Percentiles rank a stretch among this genome's conserved stretches.
phyloP scores from a whole-genome alignment of 1,140 invertebrate species.

The Battus philenor region DNA sequence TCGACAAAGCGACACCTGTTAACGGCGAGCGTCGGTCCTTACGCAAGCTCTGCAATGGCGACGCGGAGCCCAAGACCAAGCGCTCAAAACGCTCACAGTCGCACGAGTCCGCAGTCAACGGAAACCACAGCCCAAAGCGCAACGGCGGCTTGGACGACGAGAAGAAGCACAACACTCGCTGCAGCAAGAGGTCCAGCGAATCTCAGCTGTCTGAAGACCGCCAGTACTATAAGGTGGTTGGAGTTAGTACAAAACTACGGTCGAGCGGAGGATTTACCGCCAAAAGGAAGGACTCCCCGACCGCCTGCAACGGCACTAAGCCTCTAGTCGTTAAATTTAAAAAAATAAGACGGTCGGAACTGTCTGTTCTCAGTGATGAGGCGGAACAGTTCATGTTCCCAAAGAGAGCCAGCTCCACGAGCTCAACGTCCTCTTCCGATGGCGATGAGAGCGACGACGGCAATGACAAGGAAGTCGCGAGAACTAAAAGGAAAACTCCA shows the following conservation, averaged over 20 bases:
- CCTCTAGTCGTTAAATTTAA: conserved; percentile 83
- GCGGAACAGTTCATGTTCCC: conserved; percentile 91
- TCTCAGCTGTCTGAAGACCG: conserved; percentile 76
- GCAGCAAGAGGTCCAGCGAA: conserved; percentile 76
- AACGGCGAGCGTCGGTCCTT: conserved; percentile 63
- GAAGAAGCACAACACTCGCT: conserved; percentile 48
- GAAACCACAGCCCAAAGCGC: conserved; percentile 42
- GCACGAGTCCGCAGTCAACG: conserved; percentile 44
- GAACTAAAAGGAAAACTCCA: conserved; percentile 38
- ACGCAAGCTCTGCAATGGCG: conserved; percentile 64
- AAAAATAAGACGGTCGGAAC: conserved; percentile 82
- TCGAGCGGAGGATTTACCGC: conserved; percentile 76
- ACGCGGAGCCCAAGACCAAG: conserved; percentile 40
- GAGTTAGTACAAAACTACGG: conserved; percentile 81
- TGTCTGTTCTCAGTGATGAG: conserved; percentile 85
- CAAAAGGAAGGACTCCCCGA: conserved; percentile 45
- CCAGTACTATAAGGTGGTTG: conserved; percentile 85
- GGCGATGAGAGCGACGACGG: conserved; percentile 71
- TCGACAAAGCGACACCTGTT: conserved; percentile 67
- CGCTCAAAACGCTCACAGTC: conserved; percentile 49
- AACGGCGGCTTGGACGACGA: conserved; percentile 53
- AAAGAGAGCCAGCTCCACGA: conserved; percentile 77
- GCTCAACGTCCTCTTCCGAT: conserved; percentile 68
- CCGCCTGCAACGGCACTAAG: conserved; percentile 63
- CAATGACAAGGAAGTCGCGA: conserved; percentile 65